Evolutionary conservation across 2,888 invertebrate species (phyloP).

Genomic region (Xestoiulus laeticollis): DNA sequence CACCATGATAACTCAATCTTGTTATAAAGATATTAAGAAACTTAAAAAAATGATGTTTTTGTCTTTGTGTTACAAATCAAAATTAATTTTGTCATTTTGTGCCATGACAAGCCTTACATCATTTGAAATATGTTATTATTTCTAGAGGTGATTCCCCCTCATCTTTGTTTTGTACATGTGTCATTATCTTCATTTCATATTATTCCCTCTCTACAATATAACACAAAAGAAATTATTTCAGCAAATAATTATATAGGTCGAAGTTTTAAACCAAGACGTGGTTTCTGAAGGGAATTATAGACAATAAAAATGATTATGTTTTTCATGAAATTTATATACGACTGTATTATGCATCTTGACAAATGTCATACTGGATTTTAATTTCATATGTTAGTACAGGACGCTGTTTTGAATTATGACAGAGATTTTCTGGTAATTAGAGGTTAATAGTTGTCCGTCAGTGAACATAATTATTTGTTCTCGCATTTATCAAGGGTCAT

Average conservation of each 20-base stretch:
- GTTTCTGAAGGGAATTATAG: background rate
- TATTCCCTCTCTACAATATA: background rate
- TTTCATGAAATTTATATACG: background rate
- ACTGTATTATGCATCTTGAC: background rate
- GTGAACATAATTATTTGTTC: constrained; percentile 44
- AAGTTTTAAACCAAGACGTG: background rate
- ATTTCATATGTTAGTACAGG: background rate
- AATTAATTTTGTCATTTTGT: constrained; percentile 1
- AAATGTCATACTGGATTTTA: background rate
- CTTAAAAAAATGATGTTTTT: too few species aligned
- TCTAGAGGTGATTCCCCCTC: background rate
- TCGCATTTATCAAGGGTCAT: constrained; percentile 30
- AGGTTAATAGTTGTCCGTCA: constrained; percentile 39
- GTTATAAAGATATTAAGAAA: too few species aligned
- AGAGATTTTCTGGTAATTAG: constrained; percentile 40
- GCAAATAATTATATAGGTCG: background rate
- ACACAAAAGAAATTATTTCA: background rate
- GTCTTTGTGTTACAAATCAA: background rate
- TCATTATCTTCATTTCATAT: background rate
- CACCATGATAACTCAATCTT: too few species aligned
- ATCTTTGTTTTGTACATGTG: background rate
- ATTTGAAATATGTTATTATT: background rate
- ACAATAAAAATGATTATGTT: background rate
- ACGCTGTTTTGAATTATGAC: background rate
- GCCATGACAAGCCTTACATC: background rate